These are phyloP conservation scores for Meandrina meandrites DNA, from an alignment of 92 coral and sea anemone genomes.

Conservation along the genomic window DNA sequence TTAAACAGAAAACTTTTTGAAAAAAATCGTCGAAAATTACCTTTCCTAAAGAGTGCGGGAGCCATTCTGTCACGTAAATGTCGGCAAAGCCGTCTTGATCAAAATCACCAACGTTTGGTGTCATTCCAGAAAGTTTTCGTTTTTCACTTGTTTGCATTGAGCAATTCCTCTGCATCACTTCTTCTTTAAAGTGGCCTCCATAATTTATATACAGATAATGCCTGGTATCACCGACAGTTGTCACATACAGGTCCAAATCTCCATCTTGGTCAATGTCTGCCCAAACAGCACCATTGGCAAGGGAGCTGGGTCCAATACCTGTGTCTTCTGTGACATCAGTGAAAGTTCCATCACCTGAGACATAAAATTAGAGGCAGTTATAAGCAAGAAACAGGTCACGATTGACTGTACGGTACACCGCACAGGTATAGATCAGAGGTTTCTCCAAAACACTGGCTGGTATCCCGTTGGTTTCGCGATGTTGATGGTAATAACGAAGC, in stretches of 20 bases:
- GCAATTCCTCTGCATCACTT: conserved; percentile 77
- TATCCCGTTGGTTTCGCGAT: too few species aligned
- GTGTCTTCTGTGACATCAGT: conserved; percentile 78
- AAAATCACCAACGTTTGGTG: conserved; percentile 94
- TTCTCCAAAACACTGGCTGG: too few species aligned
- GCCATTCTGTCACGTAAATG: conserved; percentile 95
- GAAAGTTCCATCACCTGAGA: conserved; percentile 82
- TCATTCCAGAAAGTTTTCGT: conserved; percentile 92
- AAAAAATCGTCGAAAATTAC: conserved; percentile 32
- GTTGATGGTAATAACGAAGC: neutral
- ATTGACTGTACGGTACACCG: too few species aligned
- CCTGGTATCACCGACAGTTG: conserved; percentile 83
- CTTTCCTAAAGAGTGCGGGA: conserved; percentile 82
- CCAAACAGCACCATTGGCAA: conserved; percentile 95
- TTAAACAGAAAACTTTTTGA: too few species aligned
- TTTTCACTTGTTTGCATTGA: conserved; percentile 77
- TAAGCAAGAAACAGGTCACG: neutral
- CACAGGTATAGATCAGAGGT: too few species aligned
- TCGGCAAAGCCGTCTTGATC: conserved; percentile 86
- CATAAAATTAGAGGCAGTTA: neutral
- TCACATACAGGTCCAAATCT: conserved; percentile 90
- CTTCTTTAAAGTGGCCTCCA: conserved; percentile 82
- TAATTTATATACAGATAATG: conserved; percentile 88
- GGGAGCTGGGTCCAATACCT: conserved; percentile 80
- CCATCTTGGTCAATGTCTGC: conserved; percentile 94